Percentiles rank a stretch among this genome's conserved stretches.
phyloP scores from a whole-genome alignment of 2,888 invertebrate species.

The Eilema depressum region DNA sequence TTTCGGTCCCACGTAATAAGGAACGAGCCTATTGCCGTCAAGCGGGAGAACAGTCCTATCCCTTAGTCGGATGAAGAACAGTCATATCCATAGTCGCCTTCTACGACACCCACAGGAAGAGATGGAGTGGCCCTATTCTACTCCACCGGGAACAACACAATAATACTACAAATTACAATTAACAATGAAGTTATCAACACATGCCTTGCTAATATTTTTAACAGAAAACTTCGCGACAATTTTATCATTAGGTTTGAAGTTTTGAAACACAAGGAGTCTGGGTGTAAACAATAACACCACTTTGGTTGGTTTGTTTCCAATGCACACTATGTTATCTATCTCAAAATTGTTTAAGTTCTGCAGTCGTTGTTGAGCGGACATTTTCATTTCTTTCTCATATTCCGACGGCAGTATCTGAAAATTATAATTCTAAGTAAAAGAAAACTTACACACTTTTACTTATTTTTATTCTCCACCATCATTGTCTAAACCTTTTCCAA shows the following conservation, averaged over 20 bases:
- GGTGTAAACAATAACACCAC: conserved; percentile 78
- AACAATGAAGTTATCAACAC: neutral
- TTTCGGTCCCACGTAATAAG: no score
- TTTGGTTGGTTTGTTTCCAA: conserved; percentile 56
- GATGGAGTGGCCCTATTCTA: no score
- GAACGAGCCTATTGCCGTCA: no score
- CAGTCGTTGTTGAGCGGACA: conserved; percentile 70
- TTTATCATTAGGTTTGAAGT: conserved; percentile 83
- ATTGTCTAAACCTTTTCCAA: no score
- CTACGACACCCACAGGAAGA: no score
- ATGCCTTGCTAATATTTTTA: conserved; percentile 86
- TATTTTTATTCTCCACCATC: no score
- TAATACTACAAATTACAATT: no score
- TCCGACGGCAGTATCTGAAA: conserved; percentile 76
- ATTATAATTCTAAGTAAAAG: neutral
- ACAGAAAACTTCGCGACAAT: conserved; percentile 84
- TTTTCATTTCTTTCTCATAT: conserved; percentile 75
- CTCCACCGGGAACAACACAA: no score
- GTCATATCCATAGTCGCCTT: no score
- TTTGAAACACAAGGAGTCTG: conserved; percentile 87
- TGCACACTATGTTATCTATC: conserved; percentile 67
- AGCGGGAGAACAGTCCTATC: no score
- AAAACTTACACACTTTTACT: neutral
- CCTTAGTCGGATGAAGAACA: no score
- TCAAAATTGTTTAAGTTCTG: conserved; percentile 67